These are phyloP conservation scores for Semicossyphus pulcher DNA, from an alignment of 2,113 vertebrate genomes.

Conservation along the genomic window DNA sequence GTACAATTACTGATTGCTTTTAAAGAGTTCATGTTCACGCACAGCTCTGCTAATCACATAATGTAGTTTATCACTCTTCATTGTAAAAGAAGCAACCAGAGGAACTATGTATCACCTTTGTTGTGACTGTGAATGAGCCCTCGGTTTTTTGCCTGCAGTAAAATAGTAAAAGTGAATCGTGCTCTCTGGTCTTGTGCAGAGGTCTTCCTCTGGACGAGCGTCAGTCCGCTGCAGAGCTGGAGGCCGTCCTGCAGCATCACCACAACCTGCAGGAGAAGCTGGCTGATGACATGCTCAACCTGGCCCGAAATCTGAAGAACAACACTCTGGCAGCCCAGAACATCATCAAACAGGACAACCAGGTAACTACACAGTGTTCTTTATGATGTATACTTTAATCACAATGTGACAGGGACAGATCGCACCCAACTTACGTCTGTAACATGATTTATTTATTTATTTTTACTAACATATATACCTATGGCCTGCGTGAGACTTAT, in stretches of 20 bases:
- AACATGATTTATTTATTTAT: too few relatives aligned
- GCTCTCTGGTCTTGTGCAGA: slow-evolving; percentile 52
- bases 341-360: slow-evolving; percentile 98
- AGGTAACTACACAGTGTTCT: slow-evolving; percentile 79
- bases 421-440: too few relatives aligned
- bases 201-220: slow-evolving; percentile 86
- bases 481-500: too few relatives aligned
- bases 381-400: background rate
- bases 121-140: background rate
- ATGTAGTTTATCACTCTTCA: too few relatives aligned
- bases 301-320: slow-evolving; percentile 96
- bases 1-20: too few relatives aligned
- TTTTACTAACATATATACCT: too few relatives aligned
- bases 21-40: too few relatives aligned
- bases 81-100: background rate
- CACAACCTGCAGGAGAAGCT: slow-evolving; percentile 96
- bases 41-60: too few relatives aligned
- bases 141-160: background rate
- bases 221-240: slow-evolving; percentile 91
- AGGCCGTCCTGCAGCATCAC: slow-evolving; percentile 91
- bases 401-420: too few relatives aligned
- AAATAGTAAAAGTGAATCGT: background rate
- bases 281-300: slow-evolving; percentile 95
- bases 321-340: slow-evolving; percentile 95
- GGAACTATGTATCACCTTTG: background rate